These are phyloP conservation scores for Apodemus sylvaticus DNA, from an alignment of 2,113 vertebrate genomes.

Conservation along the genomic window DNA sequence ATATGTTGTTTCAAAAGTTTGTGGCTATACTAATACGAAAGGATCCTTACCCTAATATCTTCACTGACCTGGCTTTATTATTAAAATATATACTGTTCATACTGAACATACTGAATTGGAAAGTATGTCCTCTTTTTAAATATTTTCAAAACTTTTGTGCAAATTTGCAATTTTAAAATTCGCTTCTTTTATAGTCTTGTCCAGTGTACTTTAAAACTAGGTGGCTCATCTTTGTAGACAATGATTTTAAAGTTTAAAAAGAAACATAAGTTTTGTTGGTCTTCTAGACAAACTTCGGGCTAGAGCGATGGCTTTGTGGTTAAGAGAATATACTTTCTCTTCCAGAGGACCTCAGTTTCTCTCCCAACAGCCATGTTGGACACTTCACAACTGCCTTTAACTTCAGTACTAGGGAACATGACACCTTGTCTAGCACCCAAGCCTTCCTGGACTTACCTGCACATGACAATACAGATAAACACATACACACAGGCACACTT, in stretches of 20 bases:
- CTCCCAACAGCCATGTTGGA: no score
- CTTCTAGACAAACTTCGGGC: background rate
- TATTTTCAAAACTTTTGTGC: background rate
- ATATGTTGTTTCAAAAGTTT: conserved; percentile 5
- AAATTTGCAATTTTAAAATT: background rate
- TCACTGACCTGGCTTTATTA: conserved; percentile 16
- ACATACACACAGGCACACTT: background rate
- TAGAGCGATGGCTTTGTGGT: background rate
- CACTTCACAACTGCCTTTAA: background rate
- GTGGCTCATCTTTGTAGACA: background rate
- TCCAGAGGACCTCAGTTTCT: background rate
- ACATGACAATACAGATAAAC: background rate
- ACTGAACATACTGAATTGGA: background rate
- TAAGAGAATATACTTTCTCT: background rate
- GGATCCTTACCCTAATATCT: background rate
- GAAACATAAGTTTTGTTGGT: background rate
- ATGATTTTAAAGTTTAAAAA: background rate
- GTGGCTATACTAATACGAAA: background rate
- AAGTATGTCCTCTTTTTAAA: background rate
- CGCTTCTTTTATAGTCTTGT: background rate
- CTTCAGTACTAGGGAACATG: background rate
- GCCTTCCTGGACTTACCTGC: no score
- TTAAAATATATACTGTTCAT: background rate
- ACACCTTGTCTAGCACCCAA: background rate
- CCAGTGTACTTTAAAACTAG: background rate